These are phyloP conservation scores for Brevimyrus niger DNA, from an alignment of 2,113 vertebrate species.

Conservation along the genomic window DNA sequence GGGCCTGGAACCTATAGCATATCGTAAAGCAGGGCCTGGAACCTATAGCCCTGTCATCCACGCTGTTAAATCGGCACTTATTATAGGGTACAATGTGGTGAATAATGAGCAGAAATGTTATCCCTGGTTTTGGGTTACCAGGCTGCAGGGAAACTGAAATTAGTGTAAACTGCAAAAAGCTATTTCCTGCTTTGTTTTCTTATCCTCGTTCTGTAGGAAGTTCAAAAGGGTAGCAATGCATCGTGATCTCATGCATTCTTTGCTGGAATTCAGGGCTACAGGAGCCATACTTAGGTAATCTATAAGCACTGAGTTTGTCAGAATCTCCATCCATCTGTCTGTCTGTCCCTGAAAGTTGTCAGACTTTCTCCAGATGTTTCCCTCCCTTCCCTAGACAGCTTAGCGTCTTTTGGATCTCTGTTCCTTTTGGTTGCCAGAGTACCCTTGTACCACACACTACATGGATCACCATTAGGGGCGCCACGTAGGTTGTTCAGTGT, in stretches of 20 bases:
- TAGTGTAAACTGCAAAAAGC: not conserved
- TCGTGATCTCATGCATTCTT: not conserved
- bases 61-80: not conserved
- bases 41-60: not conserved
- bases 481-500: no score
- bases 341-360: not conserved
- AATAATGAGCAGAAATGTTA: not conserved
- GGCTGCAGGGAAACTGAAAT: not conserved
- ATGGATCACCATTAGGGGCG: not conserved
- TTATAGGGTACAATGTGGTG: not conserved
- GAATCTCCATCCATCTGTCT: not conserved
- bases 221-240: not conserved
- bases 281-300: not conserved
- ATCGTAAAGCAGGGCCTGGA: not conserved
- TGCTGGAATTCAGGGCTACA: not conserved
- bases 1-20: not conserved
- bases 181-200: not conserved
- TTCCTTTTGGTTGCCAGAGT: not conserved
- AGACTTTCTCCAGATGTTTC: not conserved
- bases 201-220: not conserved
- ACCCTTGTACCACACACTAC: not conserved
- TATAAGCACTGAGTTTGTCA: not conserved
- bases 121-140: not conserved
- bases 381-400: not conserved
- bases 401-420: not conserved